Conservation (phyloP, 2,888 invertebrate species). For the Maniola hyperantus region DNA sequence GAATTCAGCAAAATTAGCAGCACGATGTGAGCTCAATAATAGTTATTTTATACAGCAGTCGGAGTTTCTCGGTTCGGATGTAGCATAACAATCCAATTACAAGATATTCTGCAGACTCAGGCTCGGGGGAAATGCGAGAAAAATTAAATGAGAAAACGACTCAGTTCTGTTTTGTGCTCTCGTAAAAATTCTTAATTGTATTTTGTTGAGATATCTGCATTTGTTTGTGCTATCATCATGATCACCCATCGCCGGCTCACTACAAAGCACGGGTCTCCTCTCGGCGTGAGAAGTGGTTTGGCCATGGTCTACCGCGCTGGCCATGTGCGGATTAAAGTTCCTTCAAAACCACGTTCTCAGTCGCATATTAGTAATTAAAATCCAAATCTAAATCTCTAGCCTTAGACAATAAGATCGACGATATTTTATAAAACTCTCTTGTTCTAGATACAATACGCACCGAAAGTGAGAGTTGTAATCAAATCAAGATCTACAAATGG, state of each 20-base stretch:
- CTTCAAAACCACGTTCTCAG: no score
- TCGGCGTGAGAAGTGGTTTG: no score
- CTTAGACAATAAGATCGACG: no score
- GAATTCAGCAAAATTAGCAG: neutral
- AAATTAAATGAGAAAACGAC: slow-evolving; percentile 34
- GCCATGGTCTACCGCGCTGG: no score
- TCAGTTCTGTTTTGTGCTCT: slow-evolving; percentile 26
- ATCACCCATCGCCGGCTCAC: no score
- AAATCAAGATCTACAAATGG: slow-evolving; percentile 59
- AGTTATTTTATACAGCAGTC: slow-evolving; percentile 28
- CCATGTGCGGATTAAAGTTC: no score
- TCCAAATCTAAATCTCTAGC: no score
- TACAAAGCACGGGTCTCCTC: no score
- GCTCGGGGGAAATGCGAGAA: slow-evolving; percentile 33
- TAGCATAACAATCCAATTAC: slow-evolving; percentile 40
- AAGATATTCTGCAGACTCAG: slow-evolving; percentile 35
- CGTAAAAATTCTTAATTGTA: slow-evolving; percentile 24
- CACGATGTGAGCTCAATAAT: slow-evolving; percentile 20
- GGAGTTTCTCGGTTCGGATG: slow-evolving; percentile 31
- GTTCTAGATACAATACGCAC: slow-evolving; percentile 93
- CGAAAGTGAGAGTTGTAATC: slow-evolving; percentile 88
- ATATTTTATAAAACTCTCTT: slow-evolving; percentile 25
- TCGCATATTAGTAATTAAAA: no score
- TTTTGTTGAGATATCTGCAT: slow-evolving; percentile 10
- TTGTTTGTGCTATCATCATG: neutral